Conservation (phyloP, 2,113 vertebrate genomes). For the Brachyistius frenatus region DNA sequence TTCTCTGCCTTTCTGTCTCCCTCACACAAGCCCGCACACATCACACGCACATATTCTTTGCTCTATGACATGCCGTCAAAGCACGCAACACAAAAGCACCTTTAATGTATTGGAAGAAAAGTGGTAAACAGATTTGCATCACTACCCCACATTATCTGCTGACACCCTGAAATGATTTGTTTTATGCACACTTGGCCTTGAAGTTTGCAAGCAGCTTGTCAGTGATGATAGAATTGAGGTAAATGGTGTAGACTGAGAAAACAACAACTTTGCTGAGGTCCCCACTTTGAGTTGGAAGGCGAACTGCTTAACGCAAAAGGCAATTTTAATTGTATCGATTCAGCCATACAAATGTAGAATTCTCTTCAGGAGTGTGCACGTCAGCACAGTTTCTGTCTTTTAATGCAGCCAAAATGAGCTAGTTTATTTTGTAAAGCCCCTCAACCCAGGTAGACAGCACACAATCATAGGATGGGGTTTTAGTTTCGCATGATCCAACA, state of each 20-base stretch:
- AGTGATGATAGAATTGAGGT: constrained; percentile 87
- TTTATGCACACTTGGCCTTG: constrained; percentile 84
- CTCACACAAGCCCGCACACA: constrained; percentile 50
- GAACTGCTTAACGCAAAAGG: constrained; percentile 80
- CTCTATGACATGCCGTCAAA: constrained; percentile 78
- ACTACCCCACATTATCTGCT: constrained; percentile 84
- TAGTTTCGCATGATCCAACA: constrained; percentile 82
- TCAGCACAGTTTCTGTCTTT: constrained; percentile 86
- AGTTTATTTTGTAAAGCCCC: constrained; percentile 82
- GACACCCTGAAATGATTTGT: constrained; percentile 86
- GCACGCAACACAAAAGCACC: constrained; percentile 79
- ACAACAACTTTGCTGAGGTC: constrained; percentile 88
- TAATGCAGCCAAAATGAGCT: constrained; percentile 77
- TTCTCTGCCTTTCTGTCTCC: constrained; percentile 44
- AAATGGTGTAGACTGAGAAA: constrained; percentile 83
- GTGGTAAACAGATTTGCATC: constrained; percentile 86
- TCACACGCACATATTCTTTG: constrained; percentile 67
- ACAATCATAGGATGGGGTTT: constrained; percentile 78
- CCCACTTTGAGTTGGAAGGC: constrained; percentile 83
- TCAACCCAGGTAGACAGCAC: constrained; percentile 73
- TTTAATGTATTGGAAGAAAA: constrained; percentile 81
- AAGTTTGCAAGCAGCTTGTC: constrained; percentile 85
- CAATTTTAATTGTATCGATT: constrained; percentile 89
- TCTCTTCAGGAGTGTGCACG: constrained; percentile 79
- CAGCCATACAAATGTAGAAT: constrained; percentile 86